These are phyloP conservation scores for Cygnus atratus DNA, from an alignment of 2,113 vertebrate genomes.

Conservation along the genomic window DNA sequence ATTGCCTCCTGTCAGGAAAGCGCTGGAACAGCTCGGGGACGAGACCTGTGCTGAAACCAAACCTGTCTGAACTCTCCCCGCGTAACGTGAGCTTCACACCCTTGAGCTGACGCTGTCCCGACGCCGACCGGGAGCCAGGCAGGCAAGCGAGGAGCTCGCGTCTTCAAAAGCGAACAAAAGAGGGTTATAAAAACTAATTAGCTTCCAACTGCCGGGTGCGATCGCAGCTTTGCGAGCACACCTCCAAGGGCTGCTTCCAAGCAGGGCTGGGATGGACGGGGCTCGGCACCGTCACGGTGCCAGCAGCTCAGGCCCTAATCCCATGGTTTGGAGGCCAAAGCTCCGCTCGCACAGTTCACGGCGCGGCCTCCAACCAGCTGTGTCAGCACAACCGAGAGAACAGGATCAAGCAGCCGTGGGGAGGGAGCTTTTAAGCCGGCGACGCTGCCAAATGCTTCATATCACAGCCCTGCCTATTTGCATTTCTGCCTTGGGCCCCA, in stretches of 20 bases:
- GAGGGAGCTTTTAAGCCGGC: constrained; percentile 32
- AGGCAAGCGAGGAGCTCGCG: background rate
- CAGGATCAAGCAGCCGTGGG: constrained; percentile 52
- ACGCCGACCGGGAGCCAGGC: background rate
- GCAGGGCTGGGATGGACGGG: background rate
- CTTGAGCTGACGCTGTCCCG: background rate
- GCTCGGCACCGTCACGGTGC: background rate
- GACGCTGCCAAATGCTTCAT: constrained; percentile 57
- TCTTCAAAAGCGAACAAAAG: constrained; percentile 33
- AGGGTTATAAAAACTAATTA: constrained; percentile 42
- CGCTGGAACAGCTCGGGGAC: constrained; percentile 14
- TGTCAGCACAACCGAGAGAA: constrained; percentile 53
- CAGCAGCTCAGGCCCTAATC: constrained; percentile 26
- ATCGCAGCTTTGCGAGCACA: background rate
- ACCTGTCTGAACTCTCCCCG: background rate
- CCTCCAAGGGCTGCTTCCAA: background rate
- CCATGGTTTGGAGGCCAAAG: constrained; percentile 48
- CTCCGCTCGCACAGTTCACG: background rate
- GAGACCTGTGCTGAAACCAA: constrained; percentile 32
- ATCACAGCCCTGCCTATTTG: constrained; percentile 59
- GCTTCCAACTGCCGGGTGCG: no score
- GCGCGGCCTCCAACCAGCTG: constrained; percentile 59
- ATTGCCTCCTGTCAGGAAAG: background rate
- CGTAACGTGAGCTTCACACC: background rate
- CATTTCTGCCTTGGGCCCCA: constrained; percentile 63